phyloP scores from a whole-genome alignment of 1,140 invertebrate species.

The Leptopilina clavipes region DNA sequence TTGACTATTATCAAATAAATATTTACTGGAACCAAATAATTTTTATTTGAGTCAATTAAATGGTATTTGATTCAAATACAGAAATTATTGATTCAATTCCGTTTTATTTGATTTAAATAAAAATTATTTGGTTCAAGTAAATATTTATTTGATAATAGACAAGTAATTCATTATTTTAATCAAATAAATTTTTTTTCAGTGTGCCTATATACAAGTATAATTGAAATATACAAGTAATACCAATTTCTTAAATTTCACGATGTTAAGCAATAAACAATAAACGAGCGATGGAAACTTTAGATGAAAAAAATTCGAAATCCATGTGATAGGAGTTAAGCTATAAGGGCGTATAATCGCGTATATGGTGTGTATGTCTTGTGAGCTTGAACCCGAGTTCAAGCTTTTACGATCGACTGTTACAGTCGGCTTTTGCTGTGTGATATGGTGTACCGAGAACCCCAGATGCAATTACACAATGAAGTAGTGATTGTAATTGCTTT shows the following conservation, averaged over 20 bases:
- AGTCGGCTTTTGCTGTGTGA: constrained; percentile 54
- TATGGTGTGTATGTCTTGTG: constrained; percentile 43
- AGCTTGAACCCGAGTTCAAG: constrained; percentile 65
- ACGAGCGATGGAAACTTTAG: constrained; percentile 15
- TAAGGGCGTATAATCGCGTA: constrained; percentile 40
- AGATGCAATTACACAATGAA: constrained; percentile 62
- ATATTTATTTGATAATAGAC: too few species aligned
- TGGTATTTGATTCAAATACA: too few species aligned
- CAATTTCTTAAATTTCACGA: constrained; percentile 35
- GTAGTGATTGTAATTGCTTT: constrained; percentile 61
- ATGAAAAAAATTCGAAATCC: constrained; percentile 7
- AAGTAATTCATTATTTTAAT: too few species aligned
- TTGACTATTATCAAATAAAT: too few species aligned
- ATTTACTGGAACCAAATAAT: too few species aligned
- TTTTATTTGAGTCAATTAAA: too few species aligned
- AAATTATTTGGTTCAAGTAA: too few species aligned
- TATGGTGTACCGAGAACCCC: constrained; percentile 62
- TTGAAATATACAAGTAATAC: too few species aligned
- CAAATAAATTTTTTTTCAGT: too few species aligned
- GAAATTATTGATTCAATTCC: too few species aligned
- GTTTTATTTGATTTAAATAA: too few species aligned
- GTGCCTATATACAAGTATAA: too few species aligned
- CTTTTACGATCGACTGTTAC: constrained; percentile 57
- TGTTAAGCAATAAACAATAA: constrained; percentile 35
- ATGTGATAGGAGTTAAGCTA: constrained; percentile 8